Base-by-base conservation (phyloP, 2,113 vertebrate genomes). In the Agelaius phoeniceus region DNA sequence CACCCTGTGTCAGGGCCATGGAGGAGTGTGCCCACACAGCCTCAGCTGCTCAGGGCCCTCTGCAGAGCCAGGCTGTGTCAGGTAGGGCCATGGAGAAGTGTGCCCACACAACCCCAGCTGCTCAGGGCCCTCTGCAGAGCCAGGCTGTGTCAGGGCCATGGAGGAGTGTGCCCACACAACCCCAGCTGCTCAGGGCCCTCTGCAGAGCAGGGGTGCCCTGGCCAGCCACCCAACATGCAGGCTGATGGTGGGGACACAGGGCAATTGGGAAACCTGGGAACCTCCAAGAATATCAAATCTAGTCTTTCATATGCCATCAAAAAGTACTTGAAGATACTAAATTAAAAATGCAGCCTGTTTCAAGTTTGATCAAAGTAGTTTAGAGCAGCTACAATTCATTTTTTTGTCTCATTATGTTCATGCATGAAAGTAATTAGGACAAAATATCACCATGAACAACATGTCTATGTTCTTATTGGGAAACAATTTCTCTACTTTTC, bases 191-290 rank as follows among this genome's bases (percentile, higher is more conserved):
- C 35, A 35, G 35, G 35, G 35, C 35, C 35, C 35, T 48, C 46
- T n/a, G 49, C 2, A 65, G 6, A 31, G 41, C 33, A 27, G 1
- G 3, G 26, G 48, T 51, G 28, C 26, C 37, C 31, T 22, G 55
- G 37, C 8, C 77, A 85, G 31, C 57, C 33, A 43, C 5, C n/a
- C 8, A 7, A 43, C 33, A 15, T 11, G 52, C 39, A 83, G 48
- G 33, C 18, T 72, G 54, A 39, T 5, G 3, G 19, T 5, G 21
- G 37, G 20, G 37, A 37, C 0, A 0, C 1, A 31, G 20, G 8
- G 30, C 41, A 81, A 5, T 0, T 7, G 33, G 31, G 71, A 87
- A 65, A 93, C 26, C 31, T 1, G 0, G 82, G n/a, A 82, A 41
- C 17, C 22, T 11, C 20, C 59, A 46, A 1, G 3, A 83, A 31